Evolutionary conservation across 2,797 vertebrate species (phyloP).

Genomic region (Pipistrellus pipistrellus): DNA sequence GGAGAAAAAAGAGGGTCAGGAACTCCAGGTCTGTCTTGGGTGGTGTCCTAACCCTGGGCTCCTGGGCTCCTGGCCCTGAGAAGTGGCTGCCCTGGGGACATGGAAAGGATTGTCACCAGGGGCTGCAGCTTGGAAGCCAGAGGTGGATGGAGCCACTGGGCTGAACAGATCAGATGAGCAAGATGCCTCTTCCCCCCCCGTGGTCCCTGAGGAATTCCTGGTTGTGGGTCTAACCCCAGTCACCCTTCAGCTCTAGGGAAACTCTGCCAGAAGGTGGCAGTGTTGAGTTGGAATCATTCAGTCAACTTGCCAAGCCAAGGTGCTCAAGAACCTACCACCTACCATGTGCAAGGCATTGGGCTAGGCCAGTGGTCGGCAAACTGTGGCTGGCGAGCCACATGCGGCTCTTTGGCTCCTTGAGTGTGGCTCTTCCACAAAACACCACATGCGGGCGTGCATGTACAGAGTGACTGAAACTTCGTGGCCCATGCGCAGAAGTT

Average conservation of each 20-base stretch:
- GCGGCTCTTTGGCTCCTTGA: too few species aligned
- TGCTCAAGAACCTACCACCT: slow-evolving; percentile 44
- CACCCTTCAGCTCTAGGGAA: not conserved
- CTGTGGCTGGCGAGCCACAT: too few species aligned
- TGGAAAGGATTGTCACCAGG: not conserved
- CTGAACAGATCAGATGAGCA: not conserved
- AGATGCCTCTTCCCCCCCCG: not conserved
- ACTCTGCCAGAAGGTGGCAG: slow-evolving; percentile 80
- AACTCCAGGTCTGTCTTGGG: not conserved
- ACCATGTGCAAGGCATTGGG: not conserved
- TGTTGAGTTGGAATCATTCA: slow-evolving; percentile 59
- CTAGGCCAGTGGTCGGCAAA: too few species aligned
- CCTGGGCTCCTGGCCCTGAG: not conserved
- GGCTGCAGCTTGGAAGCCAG: not conserved
- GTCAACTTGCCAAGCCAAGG: not conserved
- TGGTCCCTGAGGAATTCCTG: not conserved
- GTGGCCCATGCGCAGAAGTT: too few species aligned
- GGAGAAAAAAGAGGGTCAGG: not conserved
- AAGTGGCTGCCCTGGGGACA: not conserved
- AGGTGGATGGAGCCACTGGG: not conserved
- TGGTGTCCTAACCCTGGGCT: not conserved
- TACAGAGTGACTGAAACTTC: too few species aligned
- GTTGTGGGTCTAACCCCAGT: not conserved
- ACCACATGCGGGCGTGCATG: too few species aligned
- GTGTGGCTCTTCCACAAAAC: too few species aligned